Conservation (phyloP, 2,888 invertebrate genomes). For the Acleris emargana region DNA sequence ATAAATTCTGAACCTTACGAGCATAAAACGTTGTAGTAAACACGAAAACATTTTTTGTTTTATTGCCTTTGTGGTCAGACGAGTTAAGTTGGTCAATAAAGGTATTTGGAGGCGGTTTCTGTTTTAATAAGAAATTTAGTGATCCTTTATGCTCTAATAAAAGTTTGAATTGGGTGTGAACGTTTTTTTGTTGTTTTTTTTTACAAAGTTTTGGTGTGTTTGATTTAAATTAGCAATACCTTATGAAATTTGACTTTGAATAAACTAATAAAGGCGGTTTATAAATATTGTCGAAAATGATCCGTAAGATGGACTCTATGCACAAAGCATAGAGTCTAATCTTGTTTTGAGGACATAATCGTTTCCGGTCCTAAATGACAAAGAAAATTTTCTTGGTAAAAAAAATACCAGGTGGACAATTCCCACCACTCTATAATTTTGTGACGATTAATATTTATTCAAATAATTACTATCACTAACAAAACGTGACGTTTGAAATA, state of each 20-base stretch:
- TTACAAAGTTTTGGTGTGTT: constrained; percentile 47
- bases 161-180: constrained; percentile 67
- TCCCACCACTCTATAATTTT: constrained; percentile 14
- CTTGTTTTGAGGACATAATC: not conserved
- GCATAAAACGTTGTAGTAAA: constrained; percentile 16
- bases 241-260: not conserved
- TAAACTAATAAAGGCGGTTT: not conserved
- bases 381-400: not conserved
- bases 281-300: too few relatives aligned
- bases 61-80: constrained; percentile 26
- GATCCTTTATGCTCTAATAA: constrained; percentile 61
- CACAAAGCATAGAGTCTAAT: not conserved
- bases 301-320: too few relatives aligned
- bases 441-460: constrained; percentile 12
- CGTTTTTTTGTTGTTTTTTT: constrained; percentile 53
- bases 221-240: constrained; percentile 53
- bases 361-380: not conserved
- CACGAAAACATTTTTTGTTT: constrained; percentile 27
- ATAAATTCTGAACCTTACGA: constrained; percentile 44
- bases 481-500: not conserved
- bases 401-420: constrained; percentile 23
- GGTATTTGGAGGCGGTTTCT: constrained; percentile 59
- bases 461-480: constrained; percentile 7
- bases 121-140: constrained; percentile 69
- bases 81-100: constrained; percentile 44